Conservation (phyloP, 37 sponge, comb jelly and placozoan species). For the Hormiphora californensis region DNA sequence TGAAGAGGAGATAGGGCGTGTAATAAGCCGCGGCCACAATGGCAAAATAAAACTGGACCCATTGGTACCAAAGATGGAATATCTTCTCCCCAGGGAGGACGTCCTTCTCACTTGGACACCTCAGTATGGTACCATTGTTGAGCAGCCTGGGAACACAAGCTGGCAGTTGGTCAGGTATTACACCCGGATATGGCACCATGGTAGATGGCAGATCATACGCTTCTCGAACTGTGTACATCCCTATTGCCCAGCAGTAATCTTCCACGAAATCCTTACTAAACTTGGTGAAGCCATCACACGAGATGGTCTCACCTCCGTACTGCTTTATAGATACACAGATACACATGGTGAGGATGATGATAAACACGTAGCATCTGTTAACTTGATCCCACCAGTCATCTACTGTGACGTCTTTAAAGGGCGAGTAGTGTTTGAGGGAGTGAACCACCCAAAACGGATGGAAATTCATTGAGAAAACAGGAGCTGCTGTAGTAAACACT, state of each 20-base stretch:
- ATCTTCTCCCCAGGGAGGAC: not conserved
- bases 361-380: not conserved
- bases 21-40: not conserved
- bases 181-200: not conserved
- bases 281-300: slow-evolving; percentile 5
- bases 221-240: not conserved
- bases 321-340: not conserved
- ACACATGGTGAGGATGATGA: not conserved
- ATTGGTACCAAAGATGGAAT: not conserved
- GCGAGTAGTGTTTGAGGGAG: not conserved
- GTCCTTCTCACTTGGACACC: slow-evolving; percentile 4
- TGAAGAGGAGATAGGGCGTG: slow-evolving; percentile 1
- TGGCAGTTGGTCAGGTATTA: not conserved
- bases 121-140: not conserved
- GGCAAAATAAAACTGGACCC: not conserved
- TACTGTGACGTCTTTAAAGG: not conserved
- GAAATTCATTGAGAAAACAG: not conserved
- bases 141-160: slow-evolving; percentile 1
- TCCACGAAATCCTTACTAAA: not conserved
- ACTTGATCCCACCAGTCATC: not conserved
- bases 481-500: not conserved
- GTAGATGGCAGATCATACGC: not conserved
- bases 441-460: too few species aligned
- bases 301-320: not conserved
- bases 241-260: not conserved